phyloP scores from a whole-genome alignment of 2,888 invertebrate species.

The Drosophila formosana region DNA sequence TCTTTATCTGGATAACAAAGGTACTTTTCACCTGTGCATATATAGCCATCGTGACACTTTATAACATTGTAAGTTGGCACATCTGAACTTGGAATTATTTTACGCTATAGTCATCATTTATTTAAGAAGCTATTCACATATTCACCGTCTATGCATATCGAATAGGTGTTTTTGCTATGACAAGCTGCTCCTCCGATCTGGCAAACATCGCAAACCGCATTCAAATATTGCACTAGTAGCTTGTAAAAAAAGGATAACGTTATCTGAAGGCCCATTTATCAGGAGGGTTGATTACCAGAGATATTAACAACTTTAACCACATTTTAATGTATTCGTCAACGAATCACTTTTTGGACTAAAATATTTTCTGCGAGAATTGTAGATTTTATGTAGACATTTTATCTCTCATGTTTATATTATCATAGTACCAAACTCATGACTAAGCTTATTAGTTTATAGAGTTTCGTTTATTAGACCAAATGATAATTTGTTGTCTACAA shows the following conservation, averaged over 20 bases:
- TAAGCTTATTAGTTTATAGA: conserved; percentile 9
- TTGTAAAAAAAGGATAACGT: conserved; percentile 12
- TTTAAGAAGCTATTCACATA: neutral
- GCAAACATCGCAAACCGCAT: conserved; percentile 57
- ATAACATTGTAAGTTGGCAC: conserved; percentile 27
- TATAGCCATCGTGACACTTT: conserved; percentile 41
- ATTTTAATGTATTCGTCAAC: conserved; percentile 5
- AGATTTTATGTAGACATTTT: conserved; percentile 26
- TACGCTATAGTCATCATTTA: no score
- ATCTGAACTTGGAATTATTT: conserved; percentile 21
- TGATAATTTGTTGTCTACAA: neutral
- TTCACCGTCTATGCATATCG: conserved; percentile 52
- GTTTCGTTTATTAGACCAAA: neutral
- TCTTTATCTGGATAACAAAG: conserved; percentile 47
- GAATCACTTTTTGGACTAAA: conserved; percentile 32
- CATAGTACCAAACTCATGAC: conserved; percentile 10
- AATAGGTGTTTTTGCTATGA: conserved; percentile 53
- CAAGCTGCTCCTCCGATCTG: conserved; percentile 52
- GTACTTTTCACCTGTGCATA: conserved; percentile 60
- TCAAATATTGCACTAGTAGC: conserved; percentile 41
- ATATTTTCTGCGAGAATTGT: neutral
- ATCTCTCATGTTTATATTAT: conserved; percentile 28
- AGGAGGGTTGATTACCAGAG: conserved; percentile 9
- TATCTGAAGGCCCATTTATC: neutral
- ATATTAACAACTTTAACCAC: conserved; percentile 12